Percentiles rank a stretch among this genome's conserved stretches.
phyloP scores from a whole-genome alignment of 2,888 invertebrate species.

The Myathropa florea region DNA sequence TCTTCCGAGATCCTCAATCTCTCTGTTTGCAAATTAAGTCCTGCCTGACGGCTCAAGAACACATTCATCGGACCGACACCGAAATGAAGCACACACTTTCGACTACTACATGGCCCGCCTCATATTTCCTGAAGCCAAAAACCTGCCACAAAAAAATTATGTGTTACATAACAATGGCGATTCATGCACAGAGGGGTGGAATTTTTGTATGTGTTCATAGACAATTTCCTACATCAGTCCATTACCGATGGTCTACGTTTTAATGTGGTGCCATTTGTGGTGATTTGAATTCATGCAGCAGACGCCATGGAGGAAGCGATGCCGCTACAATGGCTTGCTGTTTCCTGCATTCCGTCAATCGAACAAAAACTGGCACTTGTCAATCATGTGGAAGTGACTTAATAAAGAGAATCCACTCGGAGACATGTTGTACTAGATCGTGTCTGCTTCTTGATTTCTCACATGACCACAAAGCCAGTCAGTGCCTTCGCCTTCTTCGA shows the following conservation, averaged over 20 bases:
- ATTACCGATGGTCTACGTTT: conserved; percentile 12
- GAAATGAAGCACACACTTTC: too few relatives aligned
- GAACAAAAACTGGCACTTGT: conserved; percentile 12
- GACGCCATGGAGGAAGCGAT: conserved; percentile 35
- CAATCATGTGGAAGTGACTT: neutral
- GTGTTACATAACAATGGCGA: neutral
- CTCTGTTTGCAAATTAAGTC: too few relatives aligned
- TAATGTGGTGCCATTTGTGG: conserved; percentile 19
- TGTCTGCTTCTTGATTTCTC: neutral
- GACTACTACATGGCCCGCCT: too few relatives aligned
- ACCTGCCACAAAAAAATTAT: neutral
- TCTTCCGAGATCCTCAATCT: too few relatives aligned
- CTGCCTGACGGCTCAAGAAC: too few relatives aligned
- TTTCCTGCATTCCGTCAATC: conserved; percentile 40
- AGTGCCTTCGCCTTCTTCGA: neutral
- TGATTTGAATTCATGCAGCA: conserved; percentile 7
- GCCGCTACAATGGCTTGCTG: neutral
- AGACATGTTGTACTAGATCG: neutral
- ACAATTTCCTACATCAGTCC: conserved; percentile 28
- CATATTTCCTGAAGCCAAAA: too few relatives aligned
- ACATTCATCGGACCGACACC: too few relatives aligned
- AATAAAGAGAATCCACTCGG: neutral
- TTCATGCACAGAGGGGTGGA: conserved; percentile 5
- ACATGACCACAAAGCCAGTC: too few relatives aligned
- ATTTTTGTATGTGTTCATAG: neutral